phyloP scores from a whole-genome alignment of 1,140 invertebrate genomes.

The Lerema accius region DNA sequence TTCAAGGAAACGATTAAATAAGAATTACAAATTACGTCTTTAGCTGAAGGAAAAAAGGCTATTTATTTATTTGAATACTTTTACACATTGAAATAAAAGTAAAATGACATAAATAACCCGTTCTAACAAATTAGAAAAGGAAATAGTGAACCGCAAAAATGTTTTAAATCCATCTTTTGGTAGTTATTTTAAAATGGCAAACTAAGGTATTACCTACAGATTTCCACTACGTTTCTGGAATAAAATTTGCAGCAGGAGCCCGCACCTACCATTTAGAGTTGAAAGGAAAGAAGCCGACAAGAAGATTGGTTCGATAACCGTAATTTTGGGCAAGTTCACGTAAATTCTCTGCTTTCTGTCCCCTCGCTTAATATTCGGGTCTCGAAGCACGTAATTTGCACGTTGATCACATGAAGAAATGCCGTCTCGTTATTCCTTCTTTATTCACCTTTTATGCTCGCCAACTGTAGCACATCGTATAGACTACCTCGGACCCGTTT shows the following conservation, averaged over 20 bases:
- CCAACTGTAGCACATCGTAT: background rate
- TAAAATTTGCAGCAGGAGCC: slow-evolving; percentile 37
- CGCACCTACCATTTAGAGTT: slow-evolving; percentile 36
- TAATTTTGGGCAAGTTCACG: slow-evolving; percentile 59
- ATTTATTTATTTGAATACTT: no score
- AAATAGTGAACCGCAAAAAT: no score
- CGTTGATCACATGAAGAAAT: slow-evolving; percentile 57
- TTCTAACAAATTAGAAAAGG: no score
- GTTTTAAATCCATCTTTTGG: no score
- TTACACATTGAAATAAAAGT: no score
- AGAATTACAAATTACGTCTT: no score
- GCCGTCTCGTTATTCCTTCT: slow-evolving; percentile 33
- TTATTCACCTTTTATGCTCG: slow-evolving; percentile 11
- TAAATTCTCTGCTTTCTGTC: slow-evolving; percentile 49
- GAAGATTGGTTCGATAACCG: slow-evolving; percentile 57
- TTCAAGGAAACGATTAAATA: no score
- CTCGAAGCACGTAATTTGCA: slow-evolving; percentile 63
- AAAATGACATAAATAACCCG: no score
- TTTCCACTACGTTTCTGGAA: slow-evolving; percentile 37
- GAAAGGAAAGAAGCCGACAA: slow-evolving; percentile 39
- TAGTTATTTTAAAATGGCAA: no score
- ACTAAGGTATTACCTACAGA: slow-evolving; percentile 2
- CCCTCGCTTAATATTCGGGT: slow-evolving; percentile 59
- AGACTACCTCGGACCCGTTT: background rate
- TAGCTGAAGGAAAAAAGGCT: no score